Evolutionary conservation across 2,888 invertebrate species (phyloP).

Genomic region (Parthenolecanium corni): DNA sequence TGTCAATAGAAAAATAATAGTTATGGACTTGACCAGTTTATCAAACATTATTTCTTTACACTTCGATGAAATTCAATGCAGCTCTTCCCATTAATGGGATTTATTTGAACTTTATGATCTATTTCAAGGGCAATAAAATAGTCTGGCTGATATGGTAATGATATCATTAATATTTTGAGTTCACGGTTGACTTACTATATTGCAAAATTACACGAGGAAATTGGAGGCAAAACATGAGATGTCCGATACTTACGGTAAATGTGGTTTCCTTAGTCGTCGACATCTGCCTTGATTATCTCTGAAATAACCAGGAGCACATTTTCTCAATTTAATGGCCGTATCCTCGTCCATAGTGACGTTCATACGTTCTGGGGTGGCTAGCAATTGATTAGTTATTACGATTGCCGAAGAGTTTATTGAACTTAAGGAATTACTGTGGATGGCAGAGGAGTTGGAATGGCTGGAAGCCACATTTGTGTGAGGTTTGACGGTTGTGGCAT

Average conservation of each 20-base stretch:
- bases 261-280: slow-evolving; percentile 35
- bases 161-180: too few species aligned
- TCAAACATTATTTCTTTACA: too few species aligned
- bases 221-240: too few species aligned
- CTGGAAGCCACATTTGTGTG: neutral
- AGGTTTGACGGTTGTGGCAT: slow-evolving; percentile 12
- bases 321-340: slow-evolving; percentile 24
- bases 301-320: slow-evolving; percentile 37
- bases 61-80: too few species aligned
- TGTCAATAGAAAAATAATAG: too few species aligned
- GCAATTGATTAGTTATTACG: slow-evolving; percentile 21
- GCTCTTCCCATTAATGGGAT: too few species aligned
- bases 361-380: slow-evolving; percentile 22
- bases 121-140: too few species aligned
- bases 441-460: slow-evolving; percentile 1
- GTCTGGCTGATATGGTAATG: too few species aligned
- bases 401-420: slow-evolving; percentile 34
- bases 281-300: slow-evolving; percentile 38
- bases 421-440: slow-evolving; percentile 31
- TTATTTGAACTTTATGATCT: too few species aligned
- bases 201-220: too few species aligned
- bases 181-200: too few species aligned
- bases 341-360: slow-evolving; percentile 23
- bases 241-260: slow-evolving; percentile 32
- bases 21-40: too few species aligned